Evolutionary conservation across 64 coral and sea anemone species (phyloP), one percentile per base, ranked within the genome.

Genomic region (Actinia equina): DNA sequence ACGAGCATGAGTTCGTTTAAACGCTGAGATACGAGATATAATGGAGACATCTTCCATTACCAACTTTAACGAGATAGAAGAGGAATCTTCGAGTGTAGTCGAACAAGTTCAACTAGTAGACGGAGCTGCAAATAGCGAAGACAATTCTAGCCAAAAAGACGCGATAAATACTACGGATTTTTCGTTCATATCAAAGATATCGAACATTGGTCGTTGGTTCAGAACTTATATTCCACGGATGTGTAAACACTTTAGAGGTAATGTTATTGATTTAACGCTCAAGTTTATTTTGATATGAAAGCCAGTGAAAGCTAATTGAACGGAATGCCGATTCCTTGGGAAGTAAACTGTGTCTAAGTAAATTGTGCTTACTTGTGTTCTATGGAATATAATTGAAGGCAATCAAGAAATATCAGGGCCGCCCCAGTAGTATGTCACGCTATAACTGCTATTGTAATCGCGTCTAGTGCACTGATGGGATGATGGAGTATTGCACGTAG

Each of bases 1-100:
- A 85, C 83, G 17, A 85, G 83, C 62, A 85, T 85, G 83, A 85
- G 83, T 37, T 85, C 83, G 7, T 85, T 85, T 26, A 85, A 85
- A 44, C 41, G 83, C 83, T 1, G 83, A 85, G 25, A 85, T 85
- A 58, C 83, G 83, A 58, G 83, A 85, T 85, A 60, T 85, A 7
- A 85, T 85, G 53, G 83, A 85, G 52, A 85, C 83, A 15, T 85
- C 83, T 12, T 85, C 83, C 7, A 60, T 60, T 54, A 85, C 83
- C 25, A 85, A 85, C 8, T 57, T 60, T 37, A 37, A 58, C 45
- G 83, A 85, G 23, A 60, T 85, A 14, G 51, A 85, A 17, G 83
- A 85, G 62, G 83, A 85, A 61, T 30, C 83, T 30, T 30, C 83
- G 19, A 60, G 53, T 85, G 43, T 85, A 17, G 43, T 85, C n/a